Base-by-base conservation (phyloP, 1,140 invertebrate species). In the Ruditapes philippinarum region DNA sequence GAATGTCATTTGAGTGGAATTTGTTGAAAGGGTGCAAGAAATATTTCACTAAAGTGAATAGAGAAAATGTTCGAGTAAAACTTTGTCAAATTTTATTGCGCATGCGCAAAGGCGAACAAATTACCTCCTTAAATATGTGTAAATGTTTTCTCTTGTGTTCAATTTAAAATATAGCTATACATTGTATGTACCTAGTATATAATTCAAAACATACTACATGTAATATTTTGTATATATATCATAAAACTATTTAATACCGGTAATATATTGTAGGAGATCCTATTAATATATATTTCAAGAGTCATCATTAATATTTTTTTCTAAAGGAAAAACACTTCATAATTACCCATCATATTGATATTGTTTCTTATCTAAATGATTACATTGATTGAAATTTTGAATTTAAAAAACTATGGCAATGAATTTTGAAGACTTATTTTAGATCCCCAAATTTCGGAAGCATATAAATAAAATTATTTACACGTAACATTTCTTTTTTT, bases 171-270 rank as follows among this genome's bases (percentile, higher is more conserved):
- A 81, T 65, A 40, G 54, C 60, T 81, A 65, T 40, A 62, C 51
- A 38, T 65, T 62, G 60, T 81, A 81, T 57, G 31, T 65, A 49
- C 60, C 79, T 62, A 60, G 31, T 49, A 22, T 57, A 81, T 40
- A 79, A 49, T 22, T 81, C 79, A 65, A n/a, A 62, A 62, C 1
- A 42, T 42, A 33, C 4, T 80, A 57, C 79, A 25, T 81, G 54
- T 81, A 81, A 31, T n/a, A 81, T 62, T 62, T 81, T 81, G 79
- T 81, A 62, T 81, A 81, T 81, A 81, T 81, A 62, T 81, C 36
- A 81, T 62, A 81, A 40, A n/a, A n/a, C n/a, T 62, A 81, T 81
- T 81, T 81, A 81, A 78, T 78, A 78, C 74, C 49, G 45, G 74
- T 78, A 78, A 51, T 78, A 78, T 49, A 78, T 78, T 28, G n/a